A percentile compares a stretch with the other conserved stretches of the same genome.
Evolutionary conservation across 2,888 invertebrate genomes (phyloP).

Genomic region (Plemyria rubiginata): DNA sequence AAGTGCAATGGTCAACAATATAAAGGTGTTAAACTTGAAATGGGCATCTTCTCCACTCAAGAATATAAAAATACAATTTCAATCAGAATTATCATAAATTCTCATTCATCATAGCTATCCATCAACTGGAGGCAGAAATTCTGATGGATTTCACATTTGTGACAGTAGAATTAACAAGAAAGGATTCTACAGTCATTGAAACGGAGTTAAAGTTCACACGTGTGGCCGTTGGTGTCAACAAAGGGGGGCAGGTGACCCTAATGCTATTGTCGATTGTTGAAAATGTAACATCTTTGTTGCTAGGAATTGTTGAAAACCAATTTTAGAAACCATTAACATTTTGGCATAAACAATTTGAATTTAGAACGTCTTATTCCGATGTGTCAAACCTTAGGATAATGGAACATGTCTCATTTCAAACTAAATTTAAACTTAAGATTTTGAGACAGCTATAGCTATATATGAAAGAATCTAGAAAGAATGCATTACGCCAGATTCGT

Average conservation of each 20-base stretch:
- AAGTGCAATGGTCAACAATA: conserved; percentile 40
- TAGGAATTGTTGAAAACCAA: not conserved
- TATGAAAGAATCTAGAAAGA: too few species aligned
- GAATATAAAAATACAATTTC: conserved; percentile 77
- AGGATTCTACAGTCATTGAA: conserved; percentile 59
- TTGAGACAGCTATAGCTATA: not conserved
- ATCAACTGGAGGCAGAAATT: conserved; percentile 56
- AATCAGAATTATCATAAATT: conserved; percentile 77
- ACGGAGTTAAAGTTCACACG: conserved; percentile 77
- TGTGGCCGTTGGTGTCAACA: conserved; percentile 67
- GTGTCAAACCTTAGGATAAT: too few species aligned
- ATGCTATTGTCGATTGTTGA: conserved; percentile 33
- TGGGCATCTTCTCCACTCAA: conserved; percentile 60
- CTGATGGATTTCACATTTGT: conserved; percentile 75
- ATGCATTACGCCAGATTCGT: conserved; percentile 44
- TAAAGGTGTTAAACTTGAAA: conserved; percentile 65
- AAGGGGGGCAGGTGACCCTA: conserved; percentile 48
- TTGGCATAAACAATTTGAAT: not conserved
- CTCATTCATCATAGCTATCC: conserved; percentile 73
- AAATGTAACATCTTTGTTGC: conserved; percentile 25
- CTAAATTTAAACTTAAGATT: not conserved
- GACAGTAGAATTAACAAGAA: conserved; percentile 76
- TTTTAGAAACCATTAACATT: not conserved
- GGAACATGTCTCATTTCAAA: not conserved
- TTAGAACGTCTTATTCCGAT: not conserved